These are phyloP conservation scores for Tragelaphus strepsiceros DNA, from an alignment of 2,113 vertebrate genomes.

Conservation along the genomic window DNA sequence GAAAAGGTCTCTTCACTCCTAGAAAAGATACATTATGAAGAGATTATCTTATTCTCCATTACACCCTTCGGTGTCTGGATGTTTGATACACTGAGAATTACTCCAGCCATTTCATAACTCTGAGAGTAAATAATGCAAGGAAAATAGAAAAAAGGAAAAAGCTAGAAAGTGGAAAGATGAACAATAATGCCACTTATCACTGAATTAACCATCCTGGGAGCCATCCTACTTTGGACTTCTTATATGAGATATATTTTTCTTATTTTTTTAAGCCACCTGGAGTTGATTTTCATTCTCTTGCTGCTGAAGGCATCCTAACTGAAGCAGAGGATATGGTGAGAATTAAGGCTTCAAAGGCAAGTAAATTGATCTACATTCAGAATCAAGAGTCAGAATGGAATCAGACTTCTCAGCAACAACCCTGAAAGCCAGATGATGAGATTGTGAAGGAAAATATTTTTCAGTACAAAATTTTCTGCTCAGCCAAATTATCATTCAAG, in stretches of 20 bases:
- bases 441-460: not conserved
- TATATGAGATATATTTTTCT: not conserved
- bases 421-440: not conserved
- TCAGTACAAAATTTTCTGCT: not conserved
- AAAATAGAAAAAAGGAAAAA: not conserved
- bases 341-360: not conserved
- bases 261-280: not conserved
- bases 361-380: not conserved
- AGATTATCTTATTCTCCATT: not conserved
- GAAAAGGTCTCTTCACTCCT: not conserved
- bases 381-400: not conserved
- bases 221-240: not conserved
- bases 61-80: not conserved
- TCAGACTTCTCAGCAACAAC: not conserved
- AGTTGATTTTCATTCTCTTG: not conserved
- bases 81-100: not conserved
- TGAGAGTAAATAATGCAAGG: not conserved
- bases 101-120: not conserved
- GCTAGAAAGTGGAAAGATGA: not conserved
- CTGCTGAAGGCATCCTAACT: not conserved
- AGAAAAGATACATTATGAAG: not conserved
- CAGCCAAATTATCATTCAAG: not conserved
- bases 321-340: not conserved
- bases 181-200: not conserved
- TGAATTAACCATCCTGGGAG: not conserved